These are phyloP conservation scores for Octomys mimax DNA, from an alignment of 2,797 vertebrate genomes.

Conservation along the genomic window DNA sequence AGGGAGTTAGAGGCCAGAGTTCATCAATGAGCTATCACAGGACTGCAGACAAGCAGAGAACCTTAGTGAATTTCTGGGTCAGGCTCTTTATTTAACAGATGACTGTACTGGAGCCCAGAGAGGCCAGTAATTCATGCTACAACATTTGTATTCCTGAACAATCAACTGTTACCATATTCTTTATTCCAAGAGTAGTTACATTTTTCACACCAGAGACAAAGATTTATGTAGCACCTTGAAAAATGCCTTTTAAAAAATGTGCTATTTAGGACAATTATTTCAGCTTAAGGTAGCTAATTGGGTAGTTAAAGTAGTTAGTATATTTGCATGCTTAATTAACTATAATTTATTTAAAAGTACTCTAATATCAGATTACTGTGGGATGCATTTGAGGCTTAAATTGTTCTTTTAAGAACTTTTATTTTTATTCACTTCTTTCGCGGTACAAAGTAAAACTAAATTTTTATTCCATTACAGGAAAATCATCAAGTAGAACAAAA, in stretches of 20 bases:
- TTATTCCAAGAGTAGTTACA: constrained; percentile 73
- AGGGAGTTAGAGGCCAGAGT: background rate
- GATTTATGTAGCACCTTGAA: constrained; percentile 77
- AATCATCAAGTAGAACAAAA: constrained; percentile 63
- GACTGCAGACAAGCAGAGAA: background rate
- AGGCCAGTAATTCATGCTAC: constrained; percentile 29
- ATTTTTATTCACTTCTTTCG: constrained; percentile 61
- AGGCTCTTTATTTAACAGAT: constrained; percentile 39
- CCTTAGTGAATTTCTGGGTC: constrained; percentile 40
- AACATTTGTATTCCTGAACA: constrained; percentile 55
- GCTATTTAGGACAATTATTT: constrained; percentile 78
- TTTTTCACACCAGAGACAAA: constrained; percentile 76
- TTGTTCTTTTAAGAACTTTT: constrained; percentile 77
- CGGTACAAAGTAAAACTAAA: constrained; percentile 65
- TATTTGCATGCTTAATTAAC: constrained; percentile 84
- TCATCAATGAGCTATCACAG: background rate
- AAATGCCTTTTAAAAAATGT: constrained; percentile 76
- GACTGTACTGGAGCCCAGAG: background rate
- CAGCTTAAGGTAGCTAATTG: constrained; percentile 78
- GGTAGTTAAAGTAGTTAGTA: constrained; percentile 77
- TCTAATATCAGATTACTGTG: constrained; percentile 71
- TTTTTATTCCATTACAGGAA: constrained; percentile 71
- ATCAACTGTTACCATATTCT: constrained; percentile 53
- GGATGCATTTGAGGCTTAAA: constrained; percentile 75
- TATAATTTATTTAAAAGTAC: constrained; percentile 82